Conservation (phyloP, 2,888 invertebrate species). For the Coenonympha arcania region DNA sequence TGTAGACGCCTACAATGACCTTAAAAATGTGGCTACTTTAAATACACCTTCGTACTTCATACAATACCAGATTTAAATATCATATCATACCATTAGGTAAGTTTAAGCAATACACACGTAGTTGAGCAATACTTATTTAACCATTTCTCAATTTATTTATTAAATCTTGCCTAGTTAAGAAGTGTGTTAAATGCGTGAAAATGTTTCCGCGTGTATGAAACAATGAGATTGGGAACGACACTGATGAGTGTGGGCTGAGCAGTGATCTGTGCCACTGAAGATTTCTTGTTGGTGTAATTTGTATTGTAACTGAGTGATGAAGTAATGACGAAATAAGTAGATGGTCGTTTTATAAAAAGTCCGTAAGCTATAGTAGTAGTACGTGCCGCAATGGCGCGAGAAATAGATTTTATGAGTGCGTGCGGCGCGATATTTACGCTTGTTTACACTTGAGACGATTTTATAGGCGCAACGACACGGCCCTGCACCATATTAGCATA, state of each 20-base stretch:
- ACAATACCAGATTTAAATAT: not conserved
- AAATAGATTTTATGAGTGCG: conserved; percentile 73
- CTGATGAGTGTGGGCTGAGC: conserved; percentile 7
- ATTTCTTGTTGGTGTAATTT: conserved; percentile 9
- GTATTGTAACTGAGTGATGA: not conserved
- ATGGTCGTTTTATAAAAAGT: conserved; percentile 40
- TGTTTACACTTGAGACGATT: conserved; percentile 70
- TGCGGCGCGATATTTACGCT: conserved; percentile 68
- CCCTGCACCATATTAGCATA: conserved; percentile 50
- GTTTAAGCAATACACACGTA: not conserved
- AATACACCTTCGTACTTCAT: too few species aligned
- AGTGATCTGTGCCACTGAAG: not conserved
- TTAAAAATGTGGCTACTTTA: not conserved
- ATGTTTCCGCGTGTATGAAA: conserved; percentile 8
- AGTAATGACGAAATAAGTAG: conserved; percentile 13
- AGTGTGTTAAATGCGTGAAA: conserved; percentile 7
- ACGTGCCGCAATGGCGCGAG: conserved; percentile 55
- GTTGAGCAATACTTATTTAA: not conserved
- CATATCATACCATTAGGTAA: not conserved
- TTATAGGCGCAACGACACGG: conserved; percentile 72
- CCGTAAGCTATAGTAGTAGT: too few species aligned
- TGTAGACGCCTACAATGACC: too few species aligned
- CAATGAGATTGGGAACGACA: conserved; percentile 10
- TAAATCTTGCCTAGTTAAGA: conserved; percentile 1
- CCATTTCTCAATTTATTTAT: conserved; percentile 8